These are phyloP conservation scores for Antechinus stuartii DNA, from an alignment of 2,113 vertebrate species.

Conservation along the genomic window DNA sequence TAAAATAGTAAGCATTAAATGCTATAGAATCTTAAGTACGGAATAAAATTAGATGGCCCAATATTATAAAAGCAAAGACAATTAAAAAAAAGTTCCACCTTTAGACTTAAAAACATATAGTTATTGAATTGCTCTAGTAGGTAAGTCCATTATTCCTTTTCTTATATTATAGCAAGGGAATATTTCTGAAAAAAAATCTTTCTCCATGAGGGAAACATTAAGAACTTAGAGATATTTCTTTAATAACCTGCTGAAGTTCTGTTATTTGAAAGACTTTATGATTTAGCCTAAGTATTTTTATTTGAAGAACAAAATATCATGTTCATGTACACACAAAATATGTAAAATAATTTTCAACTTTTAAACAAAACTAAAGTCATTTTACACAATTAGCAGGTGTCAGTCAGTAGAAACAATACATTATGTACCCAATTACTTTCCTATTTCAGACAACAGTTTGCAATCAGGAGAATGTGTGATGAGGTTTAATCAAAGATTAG, in stretches of 20 bases:
- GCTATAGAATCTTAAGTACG: constrained; percentile 37
- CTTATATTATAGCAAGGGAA: not conserved
- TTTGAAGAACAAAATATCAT: constrained; percentile 27
- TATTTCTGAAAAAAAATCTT: not conserved
- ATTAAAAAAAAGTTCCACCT: not conserved
- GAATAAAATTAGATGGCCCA: constrained; percentile 21
- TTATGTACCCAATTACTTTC: constrained; percentile 79
- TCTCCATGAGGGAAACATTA: not conserved
- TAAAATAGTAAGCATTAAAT: constrained; percentile 47
- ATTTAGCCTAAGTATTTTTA: not conserved
- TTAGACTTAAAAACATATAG: not conserved
- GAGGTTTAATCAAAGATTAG: constrained; percentile 88
- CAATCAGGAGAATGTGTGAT: constrained; percentile 80
- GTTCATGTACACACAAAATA: not conserved
- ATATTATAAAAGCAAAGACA: not conserved
- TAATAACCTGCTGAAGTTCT: not conserved
- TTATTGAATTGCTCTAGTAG: not conserved
- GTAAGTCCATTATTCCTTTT: not conserved
- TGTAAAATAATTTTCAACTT: constrained; percentile 66
- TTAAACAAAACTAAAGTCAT: constrained; percentile 72
- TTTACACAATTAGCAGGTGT: constrained; percentile 83
- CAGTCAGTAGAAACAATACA: constrained; percentile 82
- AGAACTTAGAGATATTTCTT: not conserved
- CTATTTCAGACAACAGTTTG: constrained; percentile 84
- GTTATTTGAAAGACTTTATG: not conserved